Percentiles rank a stretch among this genome's conserved stretches.
Evolutionary conservation across 2,797 vertebrate genomes (phyloP).

Genomic region (Onychomys leucogaster): DNA sequence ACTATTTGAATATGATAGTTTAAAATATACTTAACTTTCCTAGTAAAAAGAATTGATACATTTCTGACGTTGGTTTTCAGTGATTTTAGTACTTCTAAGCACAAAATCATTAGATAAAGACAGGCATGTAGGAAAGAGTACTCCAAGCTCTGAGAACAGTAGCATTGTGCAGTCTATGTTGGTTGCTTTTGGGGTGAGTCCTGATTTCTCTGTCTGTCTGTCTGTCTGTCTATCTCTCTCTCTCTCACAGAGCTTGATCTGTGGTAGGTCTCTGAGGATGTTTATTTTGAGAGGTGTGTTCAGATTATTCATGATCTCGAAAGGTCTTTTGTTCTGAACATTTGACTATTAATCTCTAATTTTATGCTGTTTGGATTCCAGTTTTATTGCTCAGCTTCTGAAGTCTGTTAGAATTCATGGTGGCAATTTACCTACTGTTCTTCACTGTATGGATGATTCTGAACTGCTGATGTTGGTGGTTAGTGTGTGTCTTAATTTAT

Average conservation of each 20-base stretch:
- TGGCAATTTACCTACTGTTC: background rate
- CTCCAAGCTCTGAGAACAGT: background rate
- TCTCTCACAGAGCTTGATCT: background rate
- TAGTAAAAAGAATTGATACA: background rate
- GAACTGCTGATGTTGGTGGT: background rate
- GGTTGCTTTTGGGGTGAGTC: background rate
- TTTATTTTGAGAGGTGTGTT: background rate
- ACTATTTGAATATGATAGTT: constrained; percentile 49
- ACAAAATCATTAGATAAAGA: background rate
- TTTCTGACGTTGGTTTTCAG: constrained; percentile 27
- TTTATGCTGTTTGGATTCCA: constrained; percentile 6
- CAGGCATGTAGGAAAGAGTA: background rate
- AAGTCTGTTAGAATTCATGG: background rate
- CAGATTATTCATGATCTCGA: background rate
- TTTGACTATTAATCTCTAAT: background rate
- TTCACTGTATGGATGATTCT: background rate
- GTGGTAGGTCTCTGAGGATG: background rate
- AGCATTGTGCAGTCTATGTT: background rate
- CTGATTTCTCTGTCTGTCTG: background rate
- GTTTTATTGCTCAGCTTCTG: background rate
- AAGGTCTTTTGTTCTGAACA: background rate
- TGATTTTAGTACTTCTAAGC: background rate
- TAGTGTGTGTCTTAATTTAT: background rate
- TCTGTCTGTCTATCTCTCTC: background rate
- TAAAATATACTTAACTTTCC: constrained; percentile 10